A percentile compares a stretch with the other conserved stretches of the same genome.
These are phyloP conservation scores for Caradrina clavipalpis DNA, from an alignment of 2,888 invertebrate species.

Conservation along the genomic window DNA sequence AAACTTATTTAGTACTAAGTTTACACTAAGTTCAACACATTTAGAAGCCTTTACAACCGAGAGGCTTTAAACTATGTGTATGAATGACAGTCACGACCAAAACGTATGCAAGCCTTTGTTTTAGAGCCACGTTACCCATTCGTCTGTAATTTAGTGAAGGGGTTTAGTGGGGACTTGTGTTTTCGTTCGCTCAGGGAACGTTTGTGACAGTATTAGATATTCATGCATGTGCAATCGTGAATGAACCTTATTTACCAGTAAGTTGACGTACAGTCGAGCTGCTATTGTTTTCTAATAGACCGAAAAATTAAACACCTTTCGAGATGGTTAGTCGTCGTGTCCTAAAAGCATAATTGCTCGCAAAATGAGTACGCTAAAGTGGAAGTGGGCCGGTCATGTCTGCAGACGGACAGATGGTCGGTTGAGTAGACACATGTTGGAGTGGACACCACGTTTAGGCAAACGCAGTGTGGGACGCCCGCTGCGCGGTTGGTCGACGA, in stretches of 20 bases:
- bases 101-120: slow-evolving; percentile 30
- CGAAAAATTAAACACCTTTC: no score
- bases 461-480: no score
- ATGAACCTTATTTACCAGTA: no score
- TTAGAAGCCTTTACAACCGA: slow-evolving; percentile 39
- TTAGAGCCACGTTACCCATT: background rate
- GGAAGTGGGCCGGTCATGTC: no score
- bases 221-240: background rate
- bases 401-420: no score
- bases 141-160: background rate
- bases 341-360: background rate
- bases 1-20: slow-evolving; percentile 58
- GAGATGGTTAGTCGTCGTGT: no score
- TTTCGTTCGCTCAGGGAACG: background rate
- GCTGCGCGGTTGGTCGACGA: no score
- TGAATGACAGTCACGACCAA: slow-evolving; percentile 45
- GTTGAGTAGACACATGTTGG: no score
- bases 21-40: slow-evolving; percentile 51
- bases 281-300: no score
- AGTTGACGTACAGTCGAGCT: no score
- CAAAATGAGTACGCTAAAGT: no score
- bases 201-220: background rate
- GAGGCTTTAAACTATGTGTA: slow-evolving; percentile 48
- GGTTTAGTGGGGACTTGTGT: background rate
- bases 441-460: no score